Evolutionary conservation across 2,113 vertebrate genomes (phyloP), one percentile per base, ranked within the genome.

Genomic region (Bubalus kerabau): DNA sequence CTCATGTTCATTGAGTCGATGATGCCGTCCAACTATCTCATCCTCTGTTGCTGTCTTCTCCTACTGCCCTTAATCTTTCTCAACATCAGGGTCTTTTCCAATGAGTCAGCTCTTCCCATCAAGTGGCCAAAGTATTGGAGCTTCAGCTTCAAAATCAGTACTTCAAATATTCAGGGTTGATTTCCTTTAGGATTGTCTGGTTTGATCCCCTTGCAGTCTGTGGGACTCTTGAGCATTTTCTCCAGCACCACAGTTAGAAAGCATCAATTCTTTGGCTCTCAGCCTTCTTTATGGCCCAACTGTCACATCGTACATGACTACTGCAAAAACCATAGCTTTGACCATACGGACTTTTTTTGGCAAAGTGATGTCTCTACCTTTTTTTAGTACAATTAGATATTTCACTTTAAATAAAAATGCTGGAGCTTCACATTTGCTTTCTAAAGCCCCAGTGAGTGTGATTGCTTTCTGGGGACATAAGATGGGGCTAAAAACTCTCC

Each of bases 401-500:
- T 97, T 81, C 89, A 96, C 98, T 97, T 97, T 64, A 95, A 98
- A 90, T 87, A 85, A 62, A 90, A 97, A 84, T n/a, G 13, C 6
- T 3, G 80, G 85, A 93, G 57, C 74, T 97, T 98, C 48, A 95
- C 50, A 93, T 96, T 94, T 87, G 67, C 95, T 98, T 80, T 98
- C 87, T 64, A 97, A 98, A 98, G 74, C 81, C 96, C 92, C 87
- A 86, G 2, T 1, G 91, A 97, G 95, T 99, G 99, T 98, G 98
- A 98, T 99, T 99, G 96, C 98, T 93, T 98, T 87, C 95, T 98
- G 97, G 98, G 97, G 98, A 99, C 98, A 98, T 99, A 99, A 99
- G 99, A 99, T 99, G 99, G 99, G 99, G 99, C 98, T 98, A 99
- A 98, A 98, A 98, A 98, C 98, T 98, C 98, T 98, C 96, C 96